phyloP scores from a whole-genome alignment of 1,140 invertebrate genomes.

The Cephus cinctus region DNA sequence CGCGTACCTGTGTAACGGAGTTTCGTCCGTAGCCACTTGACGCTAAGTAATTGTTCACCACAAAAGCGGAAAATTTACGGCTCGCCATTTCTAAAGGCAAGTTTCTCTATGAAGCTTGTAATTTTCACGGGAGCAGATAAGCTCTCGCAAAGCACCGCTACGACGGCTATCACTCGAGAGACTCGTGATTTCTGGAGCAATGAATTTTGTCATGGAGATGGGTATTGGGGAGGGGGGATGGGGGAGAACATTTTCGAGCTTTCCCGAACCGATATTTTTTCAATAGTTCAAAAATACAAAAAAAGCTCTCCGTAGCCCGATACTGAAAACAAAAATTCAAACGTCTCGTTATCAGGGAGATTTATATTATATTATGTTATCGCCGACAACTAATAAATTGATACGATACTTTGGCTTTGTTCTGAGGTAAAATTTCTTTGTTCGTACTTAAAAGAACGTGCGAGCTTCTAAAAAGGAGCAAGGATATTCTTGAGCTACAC shows the following conservation, averaged over 20 bases:
- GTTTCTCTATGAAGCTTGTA: constrained; percentile 31
- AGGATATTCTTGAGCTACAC: not conserved
- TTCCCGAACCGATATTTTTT: no score
- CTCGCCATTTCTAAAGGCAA: constrained; percentile 22
- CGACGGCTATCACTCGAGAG: constrained; percentile 11
- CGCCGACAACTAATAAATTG: no score
- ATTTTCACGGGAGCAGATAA: constrained; percentile 37
- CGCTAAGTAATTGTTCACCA: constrained; percentile 15
- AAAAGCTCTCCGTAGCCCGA: no score
- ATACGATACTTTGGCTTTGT: no score
- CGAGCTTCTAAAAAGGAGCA: not conserved
- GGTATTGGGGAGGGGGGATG: no score
- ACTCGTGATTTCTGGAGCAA: constrained; percentile 16
- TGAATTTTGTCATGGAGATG: constrained; percentile 13
- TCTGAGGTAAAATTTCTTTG: no score
- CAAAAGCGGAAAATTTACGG: constrained; percentile 25
- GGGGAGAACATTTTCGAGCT: no score
- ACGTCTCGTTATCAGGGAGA: no score
- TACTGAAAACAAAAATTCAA: no score
- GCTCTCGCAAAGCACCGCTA: constrained; percentile 11
- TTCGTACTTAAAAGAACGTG: no score
- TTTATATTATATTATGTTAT: no score
- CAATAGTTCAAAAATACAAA: no score
- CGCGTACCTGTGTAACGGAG: not conserved
- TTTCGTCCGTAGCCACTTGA: not conserved